Base-by-base conservation (phyloP, 2,113 vertebrate genomes). In the Prunella himalayana region DNA sequence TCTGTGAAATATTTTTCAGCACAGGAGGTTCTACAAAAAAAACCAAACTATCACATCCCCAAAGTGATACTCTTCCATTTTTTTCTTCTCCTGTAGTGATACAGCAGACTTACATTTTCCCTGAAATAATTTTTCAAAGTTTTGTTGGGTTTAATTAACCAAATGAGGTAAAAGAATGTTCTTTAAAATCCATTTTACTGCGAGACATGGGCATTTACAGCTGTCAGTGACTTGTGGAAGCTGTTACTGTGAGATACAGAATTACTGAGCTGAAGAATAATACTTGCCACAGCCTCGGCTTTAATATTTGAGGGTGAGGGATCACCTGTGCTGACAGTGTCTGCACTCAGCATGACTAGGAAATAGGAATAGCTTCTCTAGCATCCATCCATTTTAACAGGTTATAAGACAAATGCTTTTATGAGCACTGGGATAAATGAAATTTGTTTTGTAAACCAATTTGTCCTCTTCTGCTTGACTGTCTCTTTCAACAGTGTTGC, bases 191-290 rank as follows among this genome's bases (percentile, higher is more conserved):
- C 24, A 63, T 94, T 95, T 70, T 51, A 51, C 44, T 41, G 49
- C 0, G 0, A 71, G 51, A 86, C 5, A 4, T 6, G 5, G 50
- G 6, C 51, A 91, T 93, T 88, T 93, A 65, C 50, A 77, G 53
- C 23, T 92, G 76, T n/a, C 61, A 78, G 30, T 6, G 18, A 50
- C 80, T 70, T 90, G 76, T 41, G 17, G 51, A 94, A 92, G 86
- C 94, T 94, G 91, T 56, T 91, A 79, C 86, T 93, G 56, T 51
- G 51, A 86, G 91, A 94, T 90, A 93, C 35, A 77, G 76, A 90
- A 90, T 95, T 94, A 85, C 80, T 82, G 83, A 92, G 64, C 56
- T 86, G 80, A 90, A 70, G 51, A 88, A 68, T 66, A 90, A 44
- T 65, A 92, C 68, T 90, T 96, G 69, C 68, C 22, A 41, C 44